A percentile compares a stretch with the other conserved stretches of the same genome.
phyloP scores from a whole-genome alignment of 2,888 invertebrate genomes.

The Agrochola lychnidis region DNA sequence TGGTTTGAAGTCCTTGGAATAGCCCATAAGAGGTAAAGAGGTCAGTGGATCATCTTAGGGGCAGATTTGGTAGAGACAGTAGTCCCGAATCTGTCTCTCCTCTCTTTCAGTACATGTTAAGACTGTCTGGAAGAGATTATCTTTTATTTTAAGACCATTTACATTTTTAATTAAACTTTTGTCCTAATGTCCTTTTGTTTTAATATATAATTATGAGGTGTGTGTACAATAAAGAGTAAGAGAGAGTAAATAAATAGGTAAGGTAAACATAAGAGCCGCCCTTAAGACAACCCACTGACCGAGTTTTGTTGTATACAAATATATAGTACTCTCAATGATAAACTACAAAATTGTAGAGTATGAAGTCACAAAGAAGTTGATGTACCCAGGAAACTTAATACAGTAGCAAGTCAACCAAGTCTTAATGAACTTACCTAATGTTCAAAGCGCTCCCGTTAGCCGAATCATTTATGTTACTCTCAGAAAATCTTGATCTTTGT shows the following conservation, averaged over 20 bases:
- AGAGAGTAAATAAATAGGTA: too few species aligned
- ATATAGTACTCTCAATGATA: not conserved
- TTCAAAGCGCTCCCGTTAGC: constrained; percentile 77
- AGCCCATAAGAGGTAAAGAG: not conserved
- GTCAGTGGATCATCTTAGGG: too few species aligned
- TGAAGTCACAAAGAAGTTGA: not conserved
- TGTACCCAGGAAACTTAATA: not conserved
- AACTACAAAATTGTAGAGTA: not conserved
- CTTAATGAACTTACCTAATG: constrained; percentile 77
- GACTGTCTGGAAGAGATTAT: not conserved
- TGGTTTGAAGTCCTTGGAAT: not conserved
- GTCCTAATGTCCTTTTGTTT: not conserved
- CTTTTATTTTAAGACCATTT: not conserved
- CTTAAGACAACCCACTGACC: too few species aligned
- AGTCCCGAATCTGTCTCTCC: not conserved
- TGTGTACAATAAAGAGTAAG: not conserved
- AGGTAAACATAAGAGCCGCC: not conserved
- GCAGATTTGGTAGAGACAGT: too few species aligned
- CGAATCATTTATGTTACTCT: constrained; percentile 73
- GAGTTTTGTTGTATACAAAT: not conserved
- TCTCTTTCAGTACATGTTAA: not conserved
- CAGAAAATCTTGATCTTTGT: constrained; percentile 70
- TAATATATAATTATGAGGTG: not conserved
- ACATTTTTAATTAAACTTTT: not conserved
- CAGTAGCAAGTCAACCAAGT: not conserved